Conservation (phyloP, 2,888 invertebrate genomes). For the Dolomedes plantarius region DNA sequence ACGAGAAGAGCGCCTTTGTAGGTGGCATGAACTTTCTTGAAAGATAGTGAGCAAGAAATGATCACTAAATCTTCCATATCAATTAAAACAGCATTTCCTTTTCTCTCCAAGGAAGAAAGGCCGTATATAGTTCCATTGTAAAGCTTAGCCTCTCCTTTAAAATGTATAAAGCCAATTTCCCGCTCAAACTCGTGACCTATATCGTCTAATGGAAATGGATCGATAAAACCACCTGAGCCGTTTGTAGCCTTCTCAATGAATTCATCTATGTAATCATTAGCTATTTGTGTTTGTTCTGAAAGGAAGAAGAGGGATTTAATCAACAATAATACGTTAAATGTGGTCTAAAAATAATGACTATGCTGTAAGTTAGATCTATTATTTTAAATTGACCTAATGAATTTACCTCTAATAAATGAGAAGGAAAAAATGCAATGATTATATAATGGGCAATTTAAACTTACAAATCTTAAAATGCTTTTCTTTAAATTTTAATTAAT, state of each 20-base stretch:
- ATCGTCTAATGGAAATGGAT: conserved; percentile 51
- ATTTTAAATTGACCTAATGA: too few relatives aligned
- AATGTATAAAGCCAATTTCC: conserved; percentile 43
- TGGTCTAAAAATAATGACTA: too few relatives aligned
- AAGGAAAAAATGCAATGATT: too few relatives aligned
- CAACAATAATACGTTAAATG: too few relatives aligned
- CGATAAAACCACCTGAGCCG: conserved; percentile 59
- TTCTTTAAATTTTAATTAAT: too few relatives aligned
- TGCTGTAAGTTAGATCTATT: too few relatives aligned
- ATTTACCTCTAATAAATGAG: too few relatives aligned
- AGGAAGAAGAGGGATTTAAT: not conserved
- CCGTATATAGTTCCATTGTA: conserved; percentile 50
- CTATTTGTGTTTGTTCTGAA: conserved; percentile 38
- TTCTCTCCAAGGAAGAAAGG: conserved; percentile 46
- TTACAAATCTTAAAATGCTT: too few relatives aligned
- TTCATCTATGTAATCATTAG: conserved; percentile 53
- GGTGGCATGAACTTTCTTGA: conserved; percentile 48
- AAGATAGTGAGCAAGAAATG: conserved; percentile 33
- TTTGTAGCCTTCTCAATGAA: conserved; percentile 57
- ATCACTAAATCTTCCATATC: conserved; percentile 54
- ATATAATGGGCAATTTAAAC: too few relatives aligned
- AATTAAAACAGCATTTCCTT: conserved; percentile 41
- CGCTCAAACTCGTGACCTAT: conserved; percentile 41
- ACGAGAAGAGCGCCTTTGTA: conserved; percentile 50
- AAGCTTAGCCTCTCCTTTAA: conserved; percentile 61